Evolutionary conservation across 2,113 vertebrate species (phyloP), one percentile per base, ranked within the genome.

Genomic region (Aldabrachelys gigantea): DNA sequence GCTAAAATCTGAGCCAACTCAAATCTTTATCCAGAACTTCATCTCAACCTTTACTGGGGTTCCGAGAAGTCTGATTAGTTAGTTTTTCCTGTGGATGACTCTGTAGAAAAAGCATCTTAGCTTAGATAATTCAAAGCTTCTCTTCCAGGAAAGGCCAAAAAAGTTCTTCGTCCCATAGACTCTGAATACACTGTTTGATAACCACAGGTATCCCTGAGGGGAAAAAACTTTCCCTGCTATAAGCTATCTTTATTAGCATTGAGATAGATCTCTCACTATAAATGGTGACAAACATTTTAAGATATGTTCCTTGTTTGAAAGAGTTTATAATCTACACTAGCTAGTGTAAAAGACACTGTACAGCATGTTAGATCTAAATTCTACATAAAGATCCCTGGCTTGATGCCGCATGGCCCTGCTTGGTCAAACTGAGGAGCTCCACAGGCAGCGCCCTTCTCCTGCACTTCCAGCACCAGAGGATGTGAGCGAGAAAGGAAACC

Each of bases 101-200:
- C 19, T 38, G 19, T 22, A 10, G n/a, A 2, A 38, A 38, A 72
- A 38, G n/a, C 19, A 72, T 72, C 19, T 72, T 72, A 19, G 2
- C 13, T 54, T 38, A 81, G 35, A 12, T 54, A 41, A 14, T 4
- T 38, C 21, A 24, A 82, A 25, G 5, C 10, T 82, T 54, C 35
- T 81, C 35, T 81, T 81, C 35, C 80, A 25, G 22, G n/a, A 29
- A 2, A 4, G 19, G 17, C 75, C 25, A 57, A 3, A 1, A n/a
- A 8, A 52, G 10, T 44, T 44, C 44, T 80, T 2, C 82, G 0
- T 0, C 4, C 0, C 1, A 7, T 7, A 44, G 35, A 2, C 22
- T 24, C 22, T 14, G 62, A 53, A 6, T 6, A 44, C 49, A 50
- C 4, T 84, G 79, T 0, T 50, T 50, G 14, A 50, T 50, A 50